Evolutionary conservation across 1,140 invertebrate genomes (phyloP).

Genomic region (Sesamia nonagrioides): DNA sequence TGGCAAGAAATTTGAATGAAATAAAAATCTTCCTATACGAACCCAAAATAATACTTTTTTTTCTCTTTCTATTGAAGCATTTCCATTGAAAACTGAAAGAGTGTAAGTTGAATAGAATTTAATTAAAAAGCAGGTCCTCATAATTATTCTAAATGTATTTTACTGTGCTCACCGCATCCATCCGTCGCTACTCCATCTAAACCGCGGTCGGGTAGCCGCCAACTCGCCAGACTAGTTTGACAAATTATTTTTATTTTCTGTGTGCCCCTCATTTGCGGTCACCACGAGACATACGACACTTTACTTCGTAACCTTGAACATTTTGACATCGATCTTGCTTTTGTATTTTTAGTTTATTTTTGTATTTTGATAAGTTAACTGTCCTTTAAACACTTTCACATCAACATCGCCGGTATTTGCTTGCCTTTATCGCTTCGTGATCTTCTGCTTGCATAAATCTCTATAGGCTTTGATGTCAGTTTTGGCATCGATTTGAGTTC

Average conservation of each 20-base stretch:
- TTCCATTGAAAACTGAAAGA: too few relatives aligned
- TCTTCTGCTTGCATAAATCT: too few relatives aligned
- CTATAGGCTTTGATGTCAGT: too few relatives aligned
- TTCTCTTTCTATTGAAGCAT: too few relatives aligned
- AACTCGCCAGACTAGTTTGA: slow-evolving; percentile 43
- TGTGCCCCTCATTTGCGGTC: slow-evolving; percentile 46
- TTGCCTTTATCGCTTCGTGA: too few relatives aligned
- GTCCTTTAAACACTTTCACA: not conserved
- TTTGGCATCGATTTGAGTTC: too few relatives aligned
- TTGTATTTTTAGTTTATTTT: not conserved
- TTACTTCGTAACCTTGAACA: slow-evolving; percentile 31
- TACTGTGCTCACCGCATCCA: not conserved
- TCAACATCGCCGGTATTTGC: too few relatives aligned
- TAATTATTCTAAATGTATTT: too few relatives aligned
- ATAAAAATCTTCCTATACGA: too few relatives aligned
- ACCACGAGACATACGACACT: slow-evolving; percentile 38
- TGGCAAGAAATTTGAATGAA: too few relatives aligned
- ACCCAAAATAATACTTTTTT: too few relatives aligned
- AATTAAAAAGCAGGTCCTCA: not conserved
- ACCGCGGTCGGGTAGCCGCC: slow-evolving; percentile 24
- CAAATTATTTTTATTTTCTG: slow-evolving; percentile 49
- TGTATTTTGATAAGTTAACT: not conserved
- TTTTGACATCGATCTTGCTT: slow-evolving; percentile 26
- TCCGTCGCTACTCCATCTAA: not conserved
- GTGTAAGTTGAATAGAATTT: too few relatives aligned